Evolutionary conservation across 2,797 vertebrate species (phyloP), one percentile per base, ranked within the genome.

Genomic region (Coregonus ussuriensis): DNA sequence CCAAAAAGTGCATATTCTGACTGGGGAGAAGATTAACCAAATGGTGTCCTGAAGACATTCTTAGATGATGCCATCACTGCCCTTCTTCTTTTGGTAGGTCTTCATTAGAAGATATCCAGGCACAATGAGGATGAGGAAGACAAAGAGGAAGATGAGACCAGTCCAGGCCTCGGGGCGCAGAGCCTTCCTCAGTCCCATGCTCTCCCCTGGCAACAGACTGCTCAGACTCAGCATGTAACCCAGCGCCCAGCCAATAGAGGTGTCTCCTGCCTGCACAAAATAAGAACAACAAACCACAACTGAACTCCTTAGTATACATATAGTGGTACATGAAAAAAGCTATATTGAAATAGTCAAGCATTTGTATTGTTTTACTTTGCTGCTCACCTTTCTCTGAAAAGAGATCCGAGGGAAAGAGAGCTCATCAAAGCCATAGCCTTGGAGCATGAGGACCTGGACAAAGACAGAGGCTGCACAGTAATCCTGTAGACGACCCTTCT

Each of bases 161-260:
- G 31, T 74, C 89, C 89, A 90, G 72, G 75, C 74, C 21, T 51
- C 74, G 9, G 77, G 75, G 66, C 13, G 73, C 66, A 88, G 21
- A 3, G 84, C 81, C 80, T 95, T 96, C 82, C 91, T 91, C 78
- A 93, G 85, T 4, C 74, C 81, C 0, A 87, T 59, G 2, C 88
- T 84, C 74, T 96, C 95, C 0, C 93, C 89, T 0, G 96, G 95
- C 69, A 96, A 88, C 88, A 96, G 85, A 84, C 93, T 96, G 88
- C 95, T 97, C 69, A 96, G 86, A 80, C 93, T 95, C 77, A 96
- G 90, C 95, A 96, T 96, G 84, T 96, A 96, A 29, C 95, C 96
- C 3, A 96, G 89, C 0, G 96, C 95, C 96, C 96, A 96, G 86
- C 95, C 95, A 0, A 96, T 89, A 0, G 94, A 90, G 0, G 95